Evolutionary conservation across 2,113 vertebrate species (phyloP).

Genomic region (Leucopsar rothschildi): DNA sequence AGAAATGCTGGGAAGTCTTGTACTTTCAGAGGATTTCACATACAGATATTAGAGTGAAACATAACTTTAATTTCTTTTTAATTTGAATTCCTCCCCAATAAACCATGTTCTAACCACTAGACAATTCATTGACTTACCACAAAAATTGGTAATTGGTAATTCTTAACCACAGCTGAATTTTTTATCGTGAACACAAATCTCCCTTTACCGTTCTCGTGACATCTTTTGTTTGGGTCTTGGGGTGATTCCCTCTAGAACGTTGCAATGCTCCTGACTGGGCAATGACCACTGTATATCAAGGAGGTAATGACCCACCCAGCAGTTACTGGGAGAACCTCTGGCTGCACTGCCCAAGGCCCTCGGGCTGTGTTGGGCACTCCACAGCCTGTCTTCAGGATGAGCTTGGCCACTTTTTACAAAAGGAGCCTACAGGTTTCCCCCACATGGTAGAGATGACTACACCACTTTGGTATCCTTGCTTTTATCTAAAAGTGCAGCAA

Average conservation of each 20-base stretch:
- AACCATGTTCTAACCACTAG: not conserved
- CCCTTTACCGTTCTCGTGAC: rapidly evolving
- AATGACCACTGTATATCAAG: too few relatives aligned
- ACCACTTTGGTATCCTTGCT: not conserved
- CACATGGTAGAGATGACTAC: rapidly evolving
- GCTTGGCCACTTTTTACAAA: not conserved
- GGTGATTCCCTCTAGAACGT: not conserved
- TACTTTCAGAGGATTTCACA: not conserved
- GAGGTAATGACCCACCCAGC: not conserved
- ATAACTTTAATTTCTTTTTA: not conserved
- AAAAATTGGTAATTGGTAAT: not conserved
- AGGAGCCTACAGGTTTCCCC: not conserved
- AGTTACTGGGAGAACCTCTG: too few relatives aligned
- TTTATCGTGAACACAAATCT: not conserved
- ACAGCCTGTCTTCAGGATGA: not conserved
- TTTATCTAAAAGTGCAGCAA: not conserved
- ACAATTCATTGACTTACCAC: not conserved
- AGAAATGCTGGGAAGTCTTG: not conserved
- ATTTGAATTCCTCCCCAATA: not conserved
- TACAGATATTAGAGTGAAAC: not conserved
- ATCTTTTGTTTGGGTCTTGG: not conserved
- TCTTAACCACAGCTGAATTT: not conserved
- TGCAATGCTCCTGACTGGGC: not conserved
- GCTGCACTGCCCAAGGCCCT: not conserved
- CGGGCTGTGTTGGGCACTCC: not conserved